Conservation (phyloP, 2,888 invertebrate species). For the Digitonthophagus gazella region DNA sequence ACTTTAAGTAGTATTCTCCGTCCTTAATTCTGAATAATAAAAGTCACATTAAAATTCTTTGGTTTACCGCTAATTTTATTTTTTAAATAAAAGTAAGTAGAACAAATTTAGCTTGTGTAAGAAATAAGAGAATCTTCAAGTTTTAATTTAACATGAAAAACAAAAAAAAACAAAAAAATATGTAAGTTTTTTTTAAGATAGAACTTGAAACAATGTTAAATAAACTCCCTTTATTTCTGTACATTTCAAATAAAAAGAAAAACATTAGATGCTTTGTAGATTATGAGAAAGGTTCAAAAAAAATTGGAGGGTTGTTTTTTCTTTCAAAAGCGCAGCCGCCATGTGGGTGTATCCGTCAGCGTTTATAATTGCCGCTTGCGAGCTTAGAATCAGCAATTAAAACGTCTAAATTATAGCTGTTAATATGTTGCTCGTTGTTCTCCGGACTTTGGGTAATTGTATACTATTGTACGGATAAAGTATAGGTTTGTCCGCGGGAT, state of each 20-base stretch:
- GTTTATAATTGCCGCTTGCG: constrained; percentile 7
- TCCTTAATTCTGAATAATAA: too few relatives aligned
- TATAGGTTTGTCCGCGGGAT: constrained; percentile 1
- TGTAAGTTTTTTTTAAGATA: too few relatives aligned
- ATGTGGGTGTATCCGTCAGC: constrained; percentile 7
- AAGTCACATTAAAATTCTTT: too few relatives aligned
- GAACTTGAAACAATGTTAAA: too few relatives aligned
- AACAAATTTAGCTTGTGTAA: too few relatives aligned
- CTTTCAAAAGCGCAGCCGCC: not conserved
- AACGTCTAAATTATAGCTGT: constrained; percentile 14
- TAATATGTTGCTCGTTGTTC: constrained; percentile 5
- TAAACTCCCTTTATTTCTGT: too few relatives aligned
- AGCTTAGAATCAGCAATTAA: constrained; percentile 14
- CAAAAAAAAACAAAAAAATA: too few relatives aligned
- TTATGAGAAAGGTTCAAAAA: not conserved
- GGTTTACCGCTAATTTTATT: too few relatives aligned
- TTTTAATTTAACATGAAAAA: too few relatives aligned
- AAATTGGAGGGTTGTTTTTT: not conserved
- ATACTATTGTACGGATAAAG: constrained; percentile 4
- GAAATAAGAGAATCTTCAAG: too few relatives aligned
- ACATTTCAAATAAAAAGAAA: not conserved
- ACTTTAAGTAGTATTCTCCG: too few relatives aligned
- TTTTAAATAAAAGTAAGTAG: too few relatives aligned
- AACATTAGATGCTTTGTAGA: not conserved
- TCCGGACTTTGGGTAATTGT: constrained; percentile 5